Evolutionary conservation across 2,113 vertebrate species (phyloP).

Genomic region (Cyprinodon brontotheroides): DNA sequence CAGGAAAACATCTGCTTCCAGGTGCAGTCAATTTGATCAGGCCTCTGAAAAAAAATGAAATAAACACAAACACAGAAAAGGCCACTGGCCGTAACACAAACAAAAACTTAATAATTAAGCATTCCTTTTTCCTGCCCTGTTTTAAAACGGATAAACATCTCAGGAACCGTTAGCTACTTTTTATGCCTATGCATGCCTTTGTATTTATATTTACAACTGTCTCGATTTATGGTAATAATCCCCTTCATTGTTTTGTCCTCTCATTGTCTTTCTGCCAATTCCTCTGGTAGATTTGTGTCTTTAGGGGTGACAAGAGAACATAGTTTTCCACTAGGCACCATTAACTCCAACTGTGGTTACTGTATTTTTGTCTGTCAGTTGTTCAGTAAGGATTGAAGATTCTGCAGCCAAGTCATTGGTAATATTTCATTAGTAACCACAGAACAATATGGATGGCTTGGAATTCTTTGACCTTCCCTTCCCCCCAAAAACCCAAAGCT

Average conservation of each 20-base stretch:
- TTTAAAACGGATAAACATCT: background rate
- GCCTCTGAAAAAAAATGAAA: no score
- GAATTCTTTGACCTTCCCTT: conserved; percentile 47
- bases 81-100: no score
- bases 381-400: conserved; percentile 52
- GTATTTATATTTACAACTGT: background rate
- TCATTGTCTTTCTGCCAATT: conserved; percentile 36
- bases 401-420: conserved; percentile 59
- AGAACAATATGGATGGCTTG: conserved; percentile 54
- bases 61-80: no score
- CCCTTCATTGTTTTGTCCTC: conserved; percentile 40
- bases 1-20: no score
- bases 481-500: conserved; percentile 34
- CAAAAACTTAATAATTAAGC: background rate
- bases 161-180: background rate
- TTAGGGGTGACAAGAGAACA: conserved; percentile 48
- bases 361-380: conserved; percentile 61
- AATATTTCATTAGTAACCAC: conserved; percentile 67
- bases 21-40: no score
- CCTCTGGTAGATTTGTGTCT: conserved; percentile 50
- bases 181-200: background rate
- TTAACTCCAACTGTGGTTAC: conserved; percentile 62
- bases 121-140: background rate
- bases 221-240: background rate
- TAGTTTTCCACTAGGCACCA: conserved; percentile 58